These are phyloP conservation scores for Calonectris borealis DNA, from an alignment of 2,113 vertebrate species.

Conservation along the genomic window DNA sequence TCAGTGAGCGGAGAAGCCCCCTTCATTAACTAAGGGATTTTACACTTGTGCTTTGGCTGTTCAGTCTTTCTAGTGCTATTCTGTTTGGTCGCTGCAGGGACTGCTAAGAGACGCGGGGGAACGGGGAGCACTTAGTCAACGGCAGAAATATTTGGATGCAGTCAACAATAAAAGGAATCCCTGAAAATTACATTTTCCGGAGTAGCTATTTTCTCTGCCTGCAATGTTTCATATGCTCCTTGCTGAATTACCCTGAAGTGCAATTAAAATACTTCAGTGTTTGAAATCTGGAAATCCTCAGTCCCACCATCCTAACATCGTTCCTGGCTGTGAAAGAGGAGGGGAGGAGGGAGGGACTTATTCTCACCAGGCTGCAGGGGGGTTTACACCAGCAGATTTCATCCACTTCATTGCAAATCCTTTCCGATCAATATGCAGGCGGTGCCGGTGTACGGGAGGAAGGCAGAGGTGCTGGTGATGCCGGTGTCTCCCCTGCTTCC, in stretches of 20 bases:
- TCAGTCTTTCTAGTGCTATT: not conserved
- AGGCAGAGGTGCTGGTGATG: not conserved
- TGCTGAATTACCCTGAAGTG: slow-evolving; percentile 34
- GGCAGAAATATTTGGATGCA: not conserved
- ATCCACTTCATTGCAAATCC: not conserved
- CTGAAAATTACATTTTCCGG: slow-evolving; percentile 32
- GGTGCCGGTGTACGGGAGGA: not conserved
- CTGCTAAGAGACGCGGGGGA: not conserved
- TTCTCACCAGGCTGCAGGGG: not conserved
- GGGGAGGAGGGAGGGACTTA: not conserved
- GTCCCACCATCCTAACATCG: not conserved
- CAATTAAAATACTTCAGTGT: slow-evolving; percentile 40
- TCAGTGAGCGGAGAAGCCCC: not conserved
- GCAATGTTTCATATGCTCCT: not conserved
- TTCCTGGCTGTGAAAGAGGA: not conserved
- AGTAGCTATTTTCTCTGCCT: slow-evolving; percentile 21
- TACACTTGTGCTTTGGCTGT: not conserved
- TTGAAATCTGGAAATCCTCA: slow-evolving; percentile 26
- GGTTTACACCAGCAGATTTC: not conserved
- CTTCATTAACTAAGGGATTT: not conserved
- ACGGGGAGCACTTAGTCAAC: not conserved
- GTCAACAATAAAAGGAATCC: not conserved
- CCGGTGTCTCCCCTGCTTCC: not conserved
- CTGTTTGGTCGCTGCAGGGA: not conserved
- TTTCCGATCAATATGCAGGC: not conserved